Evolutionary conservation across 2,113 vertebrate genomes (phyloP).

Genomic region (Myotis yumanensis): DNA sequence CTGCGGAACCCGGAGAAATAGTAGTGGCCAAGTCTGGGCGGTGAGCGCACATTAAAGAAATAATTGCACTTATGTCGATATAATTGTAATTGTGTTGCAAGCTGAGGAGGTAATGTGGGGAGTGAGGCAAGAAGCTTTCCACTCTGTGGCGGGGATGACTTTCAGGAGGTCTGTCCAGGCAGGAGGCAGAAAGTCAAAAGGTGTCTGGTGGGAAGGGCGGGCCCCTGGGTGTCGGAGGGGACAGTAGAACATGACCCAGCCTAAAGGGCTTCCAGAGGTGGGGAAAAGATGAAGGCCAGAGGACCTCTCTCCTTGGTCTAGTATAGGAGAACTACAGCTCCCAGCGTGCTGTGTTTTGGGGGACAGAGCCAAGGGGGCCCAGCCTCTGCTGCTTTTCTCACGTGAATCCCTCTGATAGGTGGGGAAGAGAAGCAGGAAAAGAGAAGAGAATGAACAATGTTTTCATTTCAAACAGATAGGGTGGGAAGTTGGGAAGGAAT

Average conservation of each 20-base stretch:
- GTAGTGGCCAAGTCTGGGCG: neutral
- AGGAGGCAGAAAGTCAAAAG: neutral
- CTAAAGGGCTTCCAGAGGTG: neutral
- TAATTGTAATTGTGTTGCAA: neutral
- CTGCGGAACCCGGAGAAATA: neutral
- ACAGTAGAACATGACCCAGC: neutral
- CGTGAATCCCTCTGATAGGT: constrained; percentile 72
- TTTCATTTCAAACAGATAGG: constrained; percentile 81
- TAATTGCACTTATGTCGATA: neutral
- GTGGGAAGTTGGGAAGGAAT: constrained; percentile 60
- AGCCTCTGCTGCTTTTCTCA: constrained; percentile 62
- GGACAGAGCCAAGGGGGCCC: neutral
- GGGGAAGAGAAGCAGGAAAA: constrained; percentile 75
- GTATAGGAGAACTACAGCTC: neutral
- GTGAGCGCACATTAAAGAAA: neutral
- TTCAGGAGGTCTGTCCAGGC: neutral
- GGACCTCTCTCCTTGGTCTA: neutral
- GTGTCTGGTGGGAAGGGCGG: neutral
- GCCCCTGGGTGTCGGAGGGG: neutral
- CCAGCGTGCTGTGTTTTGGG: constrained; percentile 1
- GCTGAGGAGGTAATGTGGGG: neutral
- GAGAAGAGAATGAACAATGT: constrained; percentile 69
- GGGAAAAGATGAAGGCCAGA: neutral
- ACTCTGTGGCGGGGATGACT: neutral
- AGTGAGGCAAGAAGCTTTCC: neutral